Evolutionary conservation across 2,113 vertebrate species (phyloP), one percentile per base, ranked within the genome.

Genomic region (Centropristis striata): DNA sequence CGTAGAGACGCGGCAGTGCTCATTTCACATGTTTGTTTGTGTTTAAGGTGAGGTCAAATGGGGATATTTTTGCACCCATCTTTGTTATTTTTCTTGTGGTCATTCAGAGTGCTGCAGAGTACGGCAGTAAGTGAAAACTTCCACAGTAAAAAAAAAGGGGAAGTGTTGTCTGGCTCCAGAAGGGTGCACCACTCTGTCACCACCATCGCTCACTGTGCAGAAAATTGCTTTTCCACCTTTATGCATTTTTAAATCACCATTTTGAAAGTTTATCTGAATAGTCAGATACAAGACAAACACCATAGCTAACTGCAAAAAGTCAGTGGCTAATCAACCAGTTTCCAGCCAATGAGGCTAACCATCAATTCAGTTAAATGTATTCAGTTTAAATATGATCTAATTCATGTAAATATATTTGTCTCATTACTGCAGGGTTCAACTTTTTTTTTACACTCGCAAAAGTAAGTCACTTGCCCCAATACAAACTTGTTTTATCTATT

Each of bases 71-170:
- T 84, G 63, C 72, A 60, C 58, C 41, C 51, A 37, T 64, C 41
- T 72, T 79, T 80, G 78, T 86, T 92, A 57, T 90, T 88, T 77
- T 88, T 82, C 76, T 74, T 47, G 81, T 70, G 84, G 87, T 80
- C 53, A 55, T 53, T 80, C 51, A 42, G 54, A 74, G 61, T 59
- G 41, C 69, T 68, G 14, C n/a, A 51, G 15, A 64, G 37, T 44
- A 41, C 7, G 16, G 47, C 57, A 36, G 63, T 50, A 66, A 77
- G 68, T 85, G 61, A 80, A 86, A 87, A 71, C 66, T 63, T 74
- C 73, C 63, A 70, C 39, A 16, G 51, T 23, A 42, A 67, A 57
- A 71, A 63, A 46, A 32, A 0, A 32, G 4, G 16, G 5, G n/a
- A 79, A 67, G 47, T 23, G 42, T 65, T 67, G 55, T 74, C 36